These are phyloP conservation scores for Catocala sponsa DNA, from an alignment of 2,888 invertebrate genomes.

Conservation along the genomic window DNA sequence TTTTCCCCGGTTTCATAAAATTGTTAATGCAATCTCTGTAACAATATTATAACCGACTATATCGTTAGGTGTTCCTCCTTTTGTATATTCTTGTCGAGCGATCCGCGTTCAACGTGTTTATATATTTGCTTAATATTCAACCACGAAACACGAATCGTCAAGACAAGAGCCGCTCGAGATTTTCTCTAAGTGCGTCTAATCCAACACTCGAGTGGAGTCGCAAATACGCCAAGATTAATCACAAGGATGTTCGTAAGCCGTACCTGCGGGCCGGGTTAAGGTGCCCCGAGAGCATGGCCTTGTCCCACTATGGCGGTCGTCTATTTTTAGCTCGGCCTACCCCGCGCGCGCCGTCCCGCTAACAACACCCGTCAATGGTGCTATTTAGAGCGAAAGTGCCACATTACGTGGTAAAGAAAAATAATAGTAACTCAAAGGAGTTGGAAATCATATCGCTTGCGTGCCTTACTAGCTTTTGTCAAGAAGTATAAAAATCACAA, in stretches of 20 bases:
- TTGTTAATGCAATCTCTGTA: conserved; percentile 5
- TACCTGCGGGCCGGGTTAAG: conserved; percentile 70
- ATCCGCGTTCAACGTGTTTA: conserved; percentile 3
- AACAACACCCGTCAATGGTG: conserved; percentile 71
- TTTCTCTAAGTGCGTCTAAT: conserved; percentile 67
- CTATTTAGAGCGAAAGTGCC: conserved; percentile 75
- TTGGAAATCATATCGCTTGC: conserved; percentile 21
- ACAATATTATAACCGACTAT: conserved; percentile 13
- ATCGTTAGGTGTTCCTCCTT: conserved; percentile 13
- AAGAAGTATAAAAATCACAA: conserved; percentile 5
- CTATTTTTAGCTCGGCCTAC: conserved; percentile 77
- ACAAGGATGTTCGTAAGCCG: conserved; percentile 74
- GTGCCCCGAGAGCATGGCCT: conserved; percentile 73
- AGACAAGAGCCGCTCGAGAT: conserved; percentile 61
- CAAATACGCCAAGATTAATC: conserved; percentile 78
- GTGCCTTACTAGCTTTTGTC: not conserved
- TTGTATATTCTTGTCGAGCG: not conserved
- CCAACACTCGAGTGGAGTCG: conserved; percentile 62
- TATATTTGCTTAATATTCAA: conserved; percentile 33
- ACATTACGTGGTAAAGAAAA: conserved; percentile 51
- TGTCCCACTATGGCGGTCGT: conserved; percentile 79
- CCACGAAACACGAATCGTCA: conserved; percentile 50
- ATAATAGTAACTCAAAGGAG: conserved; percentile 47
- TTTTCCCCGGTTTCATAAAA: conserved; percentile 5
- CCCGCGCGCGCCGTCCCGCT: conserved; percentile 55